Evolutionary conservation across 2,888 invertebrate species (phyloP).

Genomic region (Ctenicera cuprea): DNA sequence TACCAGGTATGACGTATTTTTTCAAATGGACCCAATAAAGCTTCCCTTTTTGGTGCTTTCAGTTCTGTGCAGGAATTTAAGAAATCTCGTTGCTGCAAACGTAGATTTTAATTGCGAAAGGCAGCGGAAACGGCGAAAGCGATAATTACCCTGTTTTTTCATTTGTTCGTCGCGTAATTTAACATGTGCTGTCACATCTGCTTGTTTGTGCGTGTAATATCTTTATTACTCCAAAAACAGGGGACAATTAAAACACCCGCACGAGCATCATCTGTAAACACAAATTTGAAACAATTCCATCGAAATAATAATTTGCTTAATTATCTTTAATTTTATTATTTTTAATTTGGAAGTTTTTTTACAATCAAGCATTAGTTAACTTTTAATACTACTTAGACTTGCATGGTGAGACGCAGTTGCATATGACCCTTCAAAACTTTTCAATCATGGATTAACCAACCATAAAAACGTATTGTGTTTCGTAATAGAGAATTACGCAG

Average conservation of each 20-base stretch:
- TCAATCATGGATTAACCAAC: constrained; percentile 18
- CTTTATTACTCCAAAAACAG: constrained; percentile 13
- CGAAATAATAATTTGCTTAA: neutral
- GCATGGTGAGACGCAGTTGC: neutral
- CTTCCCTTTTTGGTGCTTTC: too few species aligned
- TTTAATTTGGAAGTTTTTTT: neutral
- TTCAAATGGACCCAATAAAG: too few species aligned
- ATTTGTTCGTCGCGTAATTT: constrained; percentile 10
- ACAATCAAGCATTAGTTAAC: neutral
- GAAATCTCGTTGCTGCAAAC: neutral
- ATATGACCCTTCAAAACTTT: neutral
- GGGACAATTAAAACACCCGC: neutral
- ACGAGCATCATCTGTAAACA: neutral
- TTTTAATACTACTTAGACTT: too few species aligned
- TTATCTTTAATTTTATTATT: neutral
- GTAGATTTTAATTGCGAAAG: constrained; percentile 18
- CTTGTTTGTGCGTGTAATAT: constrained; percentile 21
- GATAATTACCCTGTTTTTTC: constrained; percentile 24
- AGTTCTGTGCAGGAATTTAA: neutral
- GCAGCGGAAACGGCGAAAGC: neutral
- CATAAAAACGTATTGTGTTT: constrained; percentile 22
- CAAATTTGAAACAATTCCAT: too few species aligned
- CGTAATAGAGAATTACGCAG: constrained; percentile 7
- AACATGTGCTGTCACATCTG: constrained; percentile 8
- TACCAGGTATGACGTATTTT: too few species aligned